phyloP scores from a whole-genome alignment of 2,797 vertebrate species.

The Rhyacichthys aspro region DNA sequence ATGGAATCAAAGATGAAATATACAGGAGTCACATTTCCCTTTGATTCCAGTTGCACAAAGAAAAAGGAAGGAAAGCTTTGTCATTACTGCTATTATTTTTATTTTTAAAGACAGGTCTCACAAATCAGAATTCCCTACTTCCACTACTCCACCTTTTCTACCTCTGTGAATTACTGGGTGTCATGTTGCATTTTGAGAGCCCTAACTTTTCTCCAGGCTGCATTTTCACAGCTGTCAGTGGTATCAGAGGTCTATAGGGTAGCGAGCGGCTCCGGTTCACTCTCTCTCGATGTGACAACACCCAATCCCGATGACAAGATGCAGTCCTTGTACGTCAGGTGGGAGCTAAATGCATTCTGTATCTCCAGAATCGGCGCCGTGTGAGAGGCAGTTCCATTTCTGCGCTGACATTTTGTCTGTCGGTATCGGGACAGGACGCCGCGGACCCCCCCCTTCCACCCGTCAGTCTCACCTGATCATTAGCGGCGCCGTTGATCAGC shows the following conservation, averaged over 20 bases:
- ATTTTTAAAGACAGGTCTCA: no score
- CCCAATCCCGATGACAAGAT: slow-evolving; percentile 49
- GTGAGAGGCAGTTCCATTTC: slow-evolving; percentile 43
- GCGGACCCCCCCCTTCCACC: slow-evolving; percentile 18
- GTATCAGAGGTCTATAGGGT: slow-evolving; percentile 14
- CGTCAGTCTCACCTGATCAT: slow-evolving; percentile 57
- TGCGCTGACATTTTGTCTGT: slow-evolving; percentile 24
- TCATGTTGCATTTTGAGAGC: slow-evolving; percentile 3
- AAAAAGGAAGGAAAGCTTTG: no score
- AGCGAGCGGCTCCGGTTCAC: slow-evolving; percentile 15
- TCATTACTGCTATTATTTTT: no score
- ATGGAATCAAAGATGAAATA: no score
- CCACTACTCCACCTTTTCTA: slow-evolving; percentile 7
- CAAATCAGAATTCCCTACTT: no score
- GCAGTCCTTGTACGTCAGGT: slow-evolving; percentile 42
- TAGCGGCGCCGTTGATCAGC: slow-evolving; percentile 28
- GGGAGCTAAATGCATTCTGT: slow-evolving; percentile 17
- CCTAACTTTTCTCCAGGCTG: slow-evolving; percentile 7
- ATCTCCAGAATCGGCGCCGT: slow-evolving; percentile 35
- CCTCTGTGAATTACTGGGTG: slow-evolving; percentile 8
- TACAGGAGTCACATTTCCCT: no score
- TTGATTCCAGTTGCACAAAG: no score
- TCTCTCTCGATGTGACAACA: slow-evolving; percentile 35
- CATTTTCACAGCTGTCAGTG: slow-evolving; percentile 45
- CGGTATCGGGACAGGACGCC: slow-evolving; percentile 33